These are phyloP conservation scores for Corythaeola cristata DNA, from an alignment of 2,113 vertebrate species.

Conservation along the genomic window DNA sequence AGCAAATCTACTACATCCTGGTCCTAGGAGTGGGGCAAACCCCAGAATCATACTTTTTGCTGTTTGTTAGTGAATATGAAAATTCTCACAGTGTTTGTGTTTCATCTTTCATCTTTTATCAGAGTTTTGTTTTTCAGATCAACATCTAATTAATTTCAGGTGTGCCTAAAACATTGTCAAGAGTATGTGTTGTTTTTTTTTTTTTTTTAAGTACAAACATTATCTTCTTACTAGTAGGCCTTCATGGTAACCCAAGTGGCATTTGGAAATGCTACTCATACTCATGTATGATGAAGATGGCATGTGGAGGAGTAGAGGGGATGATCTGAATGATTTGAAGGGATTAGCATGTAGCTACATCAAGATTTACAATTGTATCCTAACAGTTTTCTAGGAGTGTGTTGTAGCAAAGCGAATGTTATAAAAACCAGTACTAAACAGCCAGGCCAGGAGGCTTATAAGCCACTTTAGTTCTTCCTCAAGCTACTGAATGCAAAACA, in stretches of 20 bases:
- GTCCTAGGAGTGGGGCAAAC: background rate
- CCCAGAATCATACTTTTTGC: background rate
- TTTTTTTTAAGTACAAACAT: background rate
- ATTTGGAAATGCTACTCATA: background rate
- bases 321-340: background rate
- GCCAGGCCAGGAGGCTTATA: background rate
- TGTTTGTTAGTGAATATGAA: background rate
- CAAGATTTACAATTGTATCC: background rate
- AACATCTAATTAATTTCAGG: background rate
- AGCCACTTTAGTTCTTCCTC: background rate
- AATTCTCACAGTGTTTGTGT: background rate
- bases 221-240: background rate
- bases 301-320: background rate
- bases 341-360: background rate
- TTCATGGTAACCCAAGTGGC: background rate
- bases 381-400: background rate
- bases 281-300: background rate
- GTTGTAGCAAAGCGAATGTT: background rate
- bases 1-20: background rate
- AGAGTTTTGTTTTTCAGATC: background rate
- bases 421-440: background rate
- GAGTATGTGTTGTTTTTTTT: background rate
- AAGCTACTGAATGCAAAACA: background rate
- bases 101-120: background rate
- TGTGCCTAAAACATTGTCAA: background rate